Evolutionary conservation across 2,888 invertebrate species (phyloP).

Genomic region (Kryphioiulus occultus): DNA sequence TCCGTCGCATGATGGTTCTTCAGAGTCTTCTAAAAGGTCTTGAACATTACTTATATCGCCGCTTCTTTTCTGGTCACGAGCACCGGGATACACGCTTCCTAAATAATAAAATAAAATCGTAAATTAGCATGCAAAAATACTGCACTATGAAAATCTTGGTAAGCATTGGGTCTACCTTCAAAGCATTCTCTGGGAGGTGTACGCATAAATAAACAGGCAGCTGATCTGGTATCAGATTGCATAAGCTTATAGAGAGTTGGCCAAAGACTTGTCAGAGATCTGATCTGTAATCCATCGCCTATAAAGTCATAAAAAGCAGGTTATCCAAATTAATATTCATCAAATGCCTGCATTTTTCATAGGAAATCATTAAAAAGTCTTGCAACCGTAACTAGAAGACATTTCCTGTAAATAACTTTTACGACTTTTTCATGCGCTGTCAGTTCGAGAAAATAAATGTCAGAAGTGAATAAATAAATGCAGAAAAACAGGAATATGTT

Average conservation of each 20-base stretch:
- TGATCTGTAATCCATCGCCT: background rate
- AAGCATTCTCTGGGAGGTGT: background rate
- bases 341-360: too few relatives aligned
- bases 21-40: background rate
- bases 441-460: too few relatives aligned
- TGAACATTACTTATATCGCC: background rate
- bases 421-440: too few relatives aligned
- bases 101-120: background rate
- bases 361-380: too few relatives aligned
- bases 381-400: too few relatives aligned
- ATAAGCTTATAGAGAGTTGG: constrained; percentile 1
- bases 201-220: constrained; percentile 39
- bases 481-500: too few relatives aligned
- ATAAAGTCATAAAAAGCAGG: background rate
- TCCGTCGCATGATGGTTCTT: background rate
- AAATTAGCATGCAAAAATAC: background rate
- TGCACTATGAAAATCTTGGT: background rate
- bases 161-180: background rate
- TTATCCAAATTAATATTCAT: too few relatives aligned
- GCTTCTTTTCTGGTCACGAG: background rate
- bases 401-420: too few relatives aligned
- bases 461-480: too few relatives aligned
- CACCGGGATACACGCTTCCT: background rate
- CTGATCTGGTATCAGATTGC: background rate
- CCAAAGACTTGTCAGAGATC: constrained; percentile 43